phyloP scores from a whole-genome alignment of 1,140 invertebrate genomes.

The Drosophila erecta region DNA sequence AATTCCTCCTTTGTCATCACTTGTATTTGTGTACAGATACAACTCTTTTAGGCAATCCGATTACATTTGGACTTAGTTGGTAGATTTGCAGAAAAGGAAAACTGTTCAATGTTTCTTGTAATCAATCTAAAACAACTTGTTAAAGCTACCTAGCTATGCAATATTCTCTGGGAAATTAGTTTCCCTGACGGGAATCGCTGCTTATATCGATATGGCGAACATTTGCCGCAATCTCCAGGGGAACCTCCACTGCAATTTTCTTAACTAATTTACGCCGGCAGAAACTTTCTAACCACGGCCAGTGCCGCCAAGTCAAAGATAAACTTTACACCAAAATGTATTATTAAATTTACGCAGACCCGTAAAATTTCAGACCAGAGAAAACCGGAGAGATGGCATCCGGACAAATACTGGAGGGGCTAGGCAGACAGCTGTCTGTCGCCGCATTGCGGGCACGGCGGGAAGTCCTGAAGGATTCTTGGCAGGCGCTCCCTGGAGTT shows the following conservation, averaged over 20 bases:
- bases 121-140: neutral
- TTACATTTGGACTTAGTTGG: neutral
- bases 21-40: too few relatives aligned
- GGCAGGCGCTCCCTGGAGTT: slow-evolving; percentile 4
- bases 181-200: slow-evolving; percentile 12
- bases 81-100: neutral
- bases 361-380: slow-evolving; percentile 30
- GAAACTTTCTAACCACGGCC: slow-evolving; percentile 39
- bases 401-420: slow-evolving; percentile 26
- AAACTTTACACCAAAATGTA: slow-evolving; percentile 73
- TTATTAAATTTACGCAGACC: slow-evolving; percentile 72
- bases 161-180: slow-evolving; percentile 11
- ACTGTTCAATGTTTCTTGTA: neutral
- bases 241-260: slow-evolving; percentile 32
- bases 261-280: slow-evolving; percentile 44
- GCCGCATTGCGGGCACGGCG: slow-evolving; percentile 58
- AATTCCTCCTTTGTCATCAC: too few relatives aligned
- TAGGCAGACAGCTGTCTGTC: slow-evolving; percentile 42
- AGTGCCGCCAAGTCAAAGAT: slow-evolving; percentile 52
- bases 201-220: slow-evolving; percentile 13
- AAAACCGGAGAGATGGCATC: slow-evolving; percentile 23
- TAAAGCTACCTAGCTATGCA: slow-evolving; percentile 1
- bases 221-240: slow-evolving; percentile 15
- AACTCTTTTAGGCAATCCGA: neutral
- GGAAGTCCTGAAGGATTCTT: slow-evolving; percentile 31